Evolutionary conservation across 2,113 vertebrate species (phyloP), one percentile per base, ranked within the genome.

Genomic region (Procapra przewalskii): DNA sequence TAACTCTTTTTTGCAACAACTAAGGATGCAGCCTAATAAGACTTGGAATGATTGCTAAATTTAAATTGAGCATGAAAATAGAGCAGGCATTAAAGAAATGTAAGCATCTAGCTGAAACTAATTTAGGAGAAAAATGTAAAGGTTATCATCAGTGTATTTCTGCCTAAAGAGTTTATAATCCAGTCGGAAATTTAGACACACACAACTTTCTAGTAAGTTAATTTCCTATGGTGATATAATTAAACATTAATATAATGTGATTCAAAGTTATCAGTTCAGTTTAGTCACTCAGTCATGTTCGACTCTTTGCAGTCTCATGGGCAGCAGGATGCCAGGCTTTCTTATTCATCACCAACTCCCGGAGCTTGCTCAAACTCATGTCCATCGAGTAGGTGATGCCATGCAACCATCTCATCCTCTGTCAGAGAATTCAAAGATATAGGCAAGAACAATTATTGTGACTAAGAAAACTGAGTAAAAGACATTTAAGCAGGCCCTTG

Each of bases 1-100:
- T 36, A 93, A 43, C 23, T 89, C 23, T 89, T 12, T 67, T 54
- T 85, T 45, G 10, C 92, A 95, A 60, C 67, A 64, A 81, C 23
- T 55, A 55, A 77, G 54, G 95, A 84, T 48, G 94, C 90, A 71
- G 15, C 62, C 23, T 71, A 88, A 27, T 59, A 55, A 77, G 36
- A 64, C 88, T 92, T 92, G 14, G 4, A 92, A n/a, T 71, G 33
- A 60, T 54, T 43, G 45, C 40, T 79, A 54, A 52, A 50, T 94
- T 86, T 94, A 93, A 89, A 55, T 71, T 91, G 85, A 96, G 14
- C 67, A 64, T 94, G 45, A 86, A 89, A 54, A 96, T 80, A 81
- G 31, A 92, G 29, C 9, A 86, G 92, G 12, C 21, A 45, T 82
- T 85, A 91, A 67, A 82, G 59, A 93, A 95, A 60, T 86, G 10